These are phyloP conservation scores for Leptodactylus fuscus DNA, from an alignment of 2,113 vertebrate genomes.

Conservation along the genomic window DNA sequence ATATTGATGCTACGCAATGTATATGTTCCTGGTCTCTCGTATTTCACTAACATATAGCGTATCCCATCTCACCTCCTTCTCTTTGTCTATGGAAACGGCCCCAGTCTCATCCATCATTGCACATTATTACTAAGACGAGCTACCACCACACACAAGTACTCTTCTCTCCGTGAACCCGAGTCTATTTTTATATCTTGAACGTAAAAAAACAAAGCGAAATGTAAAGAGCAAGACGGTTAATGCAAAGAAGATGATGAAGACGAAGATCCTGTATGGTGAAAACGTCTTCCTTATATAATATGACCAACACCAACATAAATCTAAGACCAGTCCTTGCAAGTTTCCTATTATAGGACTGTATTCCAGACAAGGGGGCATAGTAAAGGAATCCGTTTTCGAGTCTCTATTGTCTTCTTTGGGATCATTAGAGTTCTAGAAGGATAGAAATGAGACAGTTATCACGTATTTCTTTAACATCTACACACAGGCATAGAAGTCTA, in stretches of 20 bases:
- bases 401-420: too few species aligned
- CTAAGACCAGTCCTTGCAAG: too few species aligned
- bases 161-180: background rate
- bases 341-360: too few species aligned
- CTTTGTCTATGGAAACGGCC: constrained; percentile 1
- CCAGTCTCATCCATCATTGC: constrained; percentile 5
- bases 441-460: too few species aligned
- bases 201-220: background rate
- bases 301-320: too few species aligned
- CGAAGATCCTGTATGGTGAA: background rate
- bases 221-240: background rate
- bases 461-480: too few species aligned
- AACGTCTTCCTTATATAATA: background rate
- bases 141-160: background rate
- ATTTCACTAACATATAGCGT: background rate
- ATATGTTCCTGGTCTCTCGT: background rate
- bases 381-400: too few species aligned
- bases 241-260: too few species aligned
- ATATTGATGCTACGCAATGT: background rate
- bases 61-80: background rate
- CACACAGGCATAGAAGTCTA: too few species aligned
- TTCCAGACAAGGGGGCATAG: too few species aligned
- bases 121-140: background rate
- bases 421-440: too few species aligned
- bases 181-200: constrained; percentile 19